Evolutionary conservation across 2,888 invertebrate species (phyloP).

Genomic region (Ephialtes manifestator): DNA sequence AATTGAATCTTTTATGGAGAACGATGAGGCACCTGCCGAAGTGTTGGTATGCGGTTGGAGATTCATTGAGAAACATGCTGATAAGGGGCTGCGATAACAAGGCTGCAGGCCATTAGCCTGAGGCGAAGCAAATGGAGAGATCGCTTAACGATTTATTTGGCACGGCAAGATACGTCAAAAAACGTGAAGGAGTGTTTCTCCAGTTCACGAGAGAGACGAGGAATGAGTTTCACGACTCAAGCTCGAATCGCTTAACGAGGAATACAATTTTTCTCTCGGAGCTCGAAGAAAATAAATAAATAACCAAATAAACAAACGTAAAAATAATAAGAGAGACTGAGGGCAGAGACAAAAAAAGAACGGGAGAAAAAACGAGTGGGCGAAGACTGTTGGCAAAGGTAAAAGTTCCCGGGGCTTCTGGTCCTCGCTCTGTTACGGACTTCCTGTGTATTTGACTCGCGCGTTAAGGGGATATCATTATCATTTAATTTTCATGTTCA

Average conservation of each 20-base stretch:
- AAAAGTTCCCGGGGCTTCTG: conserved; percentile 46
- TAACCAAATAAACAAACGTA: conserved; percentile 53
- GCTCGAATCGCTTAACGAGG: conserved; percentile 68
- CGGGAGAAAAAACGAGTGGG: conserved; percentile 39
- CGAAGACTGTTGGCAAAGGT: conserved; percentile 54
- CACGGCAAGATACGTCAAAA: conserved; percentile 27
- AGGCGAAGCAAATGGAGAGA: conserved; percentile 25
- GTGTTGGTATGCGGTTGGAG: not conserved
- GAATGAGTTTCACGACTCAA: not conserved
- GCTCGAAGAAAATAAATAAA: conserved; percentile 39
- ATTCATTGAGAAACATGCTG: conserved; percentile 6
- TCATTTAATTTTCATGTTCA: conserved; percentile 80
- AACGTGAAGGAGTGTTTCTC: not conserved
- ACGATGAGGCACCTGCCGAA: not conserved
- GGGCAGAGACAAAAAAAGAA: conserved; percentile 38
- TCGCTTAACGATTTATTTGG: conserved; percentile 48
- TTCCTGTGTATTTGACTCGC: conserved; percentile 31
- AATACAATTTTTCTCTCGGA: conserved; percentile 63
- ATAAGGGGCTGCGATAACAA: conserved; percentile 33
- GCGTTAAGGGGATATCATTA: conserved; percentile 79
- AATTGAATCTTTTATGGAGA: conserved; percentile 6
- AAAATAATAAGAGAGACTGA: conserved; percentile 50
- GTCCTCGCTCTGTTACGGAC: conserved; percentile 34
- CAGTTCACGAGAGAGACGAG: not conserved
- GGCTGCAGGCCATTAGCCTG: conserved; percentile 43